Evolutionary conservation across 2,113 vertebrate species (phyloP).

Genomic region (Gnathonemus longibarbis): DNA sequence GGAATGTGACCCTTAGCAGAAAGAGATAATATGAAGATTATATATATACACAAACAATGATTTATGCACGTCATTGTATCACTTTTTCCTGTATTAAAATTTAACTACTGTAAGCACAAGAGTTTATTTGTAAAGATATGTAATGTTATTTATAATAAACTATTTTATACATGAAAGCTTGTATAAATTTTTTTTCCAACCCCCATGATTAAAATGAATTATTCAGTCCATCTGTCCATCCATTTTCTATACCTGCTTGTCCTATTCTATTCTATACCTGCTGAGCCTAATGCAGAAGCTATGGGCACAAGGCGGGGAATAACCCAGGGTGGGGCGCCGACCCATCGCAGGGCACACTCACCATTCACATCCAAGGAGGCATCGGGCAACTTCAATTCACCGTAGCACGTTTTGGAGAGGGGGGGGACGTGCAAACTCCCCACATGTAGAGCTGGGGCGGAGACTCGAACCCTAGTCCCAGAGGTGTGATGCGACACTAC

Average conservation of each 20-base stretch:
- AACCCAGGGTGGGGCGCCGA: not conserved
- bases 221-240: not conserved
- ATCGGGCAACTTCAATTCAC: not conserved
- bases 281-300: not conserved
- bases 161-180: constrained; percentile 79
- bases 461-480: not conserved
- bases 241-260: not conserved
- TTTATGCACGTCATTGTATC: constrained; percentile 57
- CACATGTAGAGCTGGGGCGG: not conserved
- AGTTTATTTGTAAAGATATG: constrained; percentile 79
- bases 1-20: constrained; percentile 53
- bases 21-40: constrained; percentile 26
- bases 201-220: not conserved
- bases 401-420: not conserved
- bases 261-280: not conserved
- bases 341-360: not conserved
- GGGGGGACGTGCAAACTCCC: not conserved
- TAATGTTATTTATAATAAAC: constrained; percentile 84
- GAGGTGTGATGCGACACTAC: not conserved
- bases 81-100: constrained; percentile 65
- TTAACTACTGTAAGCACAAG: constrained; percentile 87
- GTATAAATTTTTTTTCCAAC: not conserved
- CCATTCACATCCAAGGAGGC: not conserved
- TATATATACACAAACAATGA: constrained; percentile 36
- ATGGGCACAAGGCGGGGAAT: not conserved